Evolutionary conservation across 2,113 vertebrate species (phyloP), one percentile per base, ranked within the genome.

Genomic region (Gavia stellata): DNA sequence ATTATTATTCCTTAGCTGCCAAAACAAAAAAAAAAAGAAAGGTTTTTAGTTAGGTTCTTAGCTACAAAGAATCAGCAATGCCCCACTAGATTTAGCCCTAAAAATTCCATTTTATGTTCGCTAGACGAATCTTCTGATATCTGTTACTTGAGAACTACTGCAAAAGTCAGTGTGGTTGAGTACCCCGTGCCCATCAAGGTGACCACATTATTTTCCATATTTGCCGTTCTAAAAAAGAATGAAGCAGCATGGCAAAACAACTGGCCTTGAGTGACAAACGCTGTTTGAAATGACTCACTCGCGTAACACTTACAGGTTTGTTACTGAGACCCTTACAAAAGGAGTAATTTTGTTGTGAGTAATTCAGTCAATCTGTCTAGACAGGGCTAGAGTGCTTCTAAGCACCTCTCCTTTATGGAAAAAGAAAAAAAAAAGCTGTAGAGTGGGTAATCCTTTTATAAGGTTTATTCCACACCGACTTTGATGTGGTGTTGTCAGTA

Each of bases 341-440:
- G 53, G 45, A 94, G 62, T 85, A 9, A 92, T 91, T 96, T 94
- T 61, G 81, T 73, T 82, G 31, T 91, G 86, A 83, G 88, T 85
- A 91, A 88, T 50, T 80, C 73, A 86, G 92, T 88, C 72, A 19
- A 47, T 82, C 74, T 74, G 84, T 94, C 92, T 97, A 92, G 88
- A 95, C 83, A 90, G 82, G 53, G 44, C 77, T 85, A 36, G 89
- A 82, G 50, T 77, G 78, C 66, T 91, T 82, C 81, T 68, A 80
- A 95, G 45, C 50, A 90, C 70, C 55, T 65, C 53, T 87, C 50
- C 49, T 90, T 79, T 26, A 40, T 29, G 38, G 21, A 36, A 21
- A 49, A 45, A 42, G 6, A 29, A 55, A 65, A 68, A 55, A 65
- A 68, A 45, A 74, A 16, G 26, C 34, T 23, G 18, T n/a, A 4